phyloP scores from a whole-genome alignment of 2,113 vertebrate genomes.

The Albula goreensis region DNA sequence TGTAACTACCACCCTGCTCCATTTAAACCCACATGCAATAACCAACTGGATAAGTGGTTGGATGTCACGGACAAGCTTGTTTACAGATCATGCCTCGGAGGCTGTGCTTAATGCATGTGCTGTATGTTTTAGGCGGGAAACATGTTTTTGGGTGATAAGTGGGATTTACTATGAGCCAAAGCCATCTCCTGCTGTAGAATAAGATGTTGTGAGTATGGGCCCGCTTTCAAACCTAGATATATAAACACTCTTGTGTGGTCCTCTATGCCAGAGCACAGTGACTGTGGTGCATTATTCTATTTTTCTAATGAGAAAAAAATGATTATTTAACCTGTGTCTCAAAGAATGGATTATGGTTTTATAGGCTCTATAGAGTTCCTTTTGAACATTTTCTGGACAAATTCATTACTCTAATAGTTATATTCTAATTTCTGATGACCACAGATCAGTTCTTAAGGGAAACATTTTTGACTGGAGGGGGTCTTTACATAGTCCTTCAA shows the following conservation, averaged over 20 bases:
- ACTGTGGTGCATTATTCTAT: background rate
- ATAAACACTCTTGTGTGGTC: background rate
- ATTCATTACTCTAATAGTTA: too few relatives aligned
- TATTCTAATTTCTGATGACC: too few relatives aligned
- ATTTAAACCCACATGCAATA: background rate
- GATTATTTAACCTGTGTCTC: background rate
- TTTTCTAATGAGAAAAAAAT: background rate
- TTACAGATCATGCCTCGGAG: constrained; percentile 29
- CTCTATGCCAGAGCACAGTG: background rate
- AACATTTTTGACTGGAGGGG: too few relatives aligned
- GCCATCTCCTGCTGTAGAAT: constrained; percentile 54
- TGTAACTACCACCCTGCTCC: background rate
- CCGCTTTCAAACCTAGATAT: constrained; percentile 22
- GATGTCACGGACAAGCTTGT: background rate
- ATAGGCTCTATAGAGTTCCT: too few relatives aligned
- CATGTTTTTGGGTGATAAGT: constrained; percentile 62
- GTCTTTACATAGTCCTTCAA: too few relatives aligned
- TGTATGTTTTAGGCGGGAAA: constrained; percentile 55
- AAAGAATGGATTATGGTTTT: background rate
- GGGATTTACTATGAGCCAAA: constrained; percentile 52
- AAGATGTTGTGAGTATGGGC: constrained; percentile 56
- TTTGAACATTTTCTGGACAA: too few relatives aligned
- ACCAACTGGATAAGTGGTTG: background rate
- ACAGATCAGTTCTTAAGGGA: too few relatives aligned
- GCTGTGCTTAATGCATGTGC: constrained; percentile 51